Evolutionary conservation across 2,113 vertebrate species (phyloP), one percentile per base, ranked within the genome.

Genomic region (Anser cygnoides): DNA sequence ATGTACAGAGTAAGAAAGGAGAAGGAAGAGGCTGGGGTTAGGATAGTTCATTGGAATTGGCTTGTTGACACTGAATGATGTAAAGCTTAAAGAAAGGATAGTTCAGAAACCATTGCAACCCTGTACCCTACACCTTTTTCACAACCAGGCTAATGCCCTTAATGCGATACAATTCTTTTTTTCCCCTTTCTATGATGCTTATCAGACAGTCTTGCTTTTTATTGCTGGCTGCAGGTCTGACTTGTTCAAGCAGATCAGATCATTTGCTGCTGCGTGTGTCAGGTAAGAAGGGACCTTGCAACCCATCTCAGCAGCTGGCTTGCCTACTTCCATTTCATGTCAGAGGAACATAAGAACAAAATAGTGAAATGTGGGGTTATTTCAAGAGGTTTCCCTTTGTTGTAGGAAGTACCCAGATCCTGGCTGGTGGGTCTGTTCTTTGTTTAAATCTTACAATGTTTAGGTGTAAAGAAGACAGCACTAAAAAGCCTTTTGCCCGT

Each of bases 201-300:
- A 21, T 49, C 58, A 75, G 46, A 43, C 13, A 43, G 26, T 11
- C 61, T 72, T 54, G 29, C 4, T 79, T 87, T 70, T 66, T 50
- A 1, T 23, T n/a, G 37, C 15, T n/a, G 50, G 19, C 33, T 72
- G 26, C 52, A 82, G 18, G 10, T n/a, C 44, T 66, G 62, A 75
- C 23, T n/a, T 75, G 31, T 49, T 75, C 0, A 0, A 37, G 37
- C n/a, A 79, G 31, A 63, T 10, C 9, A 28, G 13, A 4, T 73
- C 3, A 23, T 67, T 59, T 83, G 17, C 37, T 74, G 12, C 26
- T 17, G 15, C 22, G 37, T 55, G 28, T 4, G 4, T 39, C 65
- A 62, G n/a, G 26, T 25, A 25, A 84, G 59, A 4, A 78, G 25
- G 6, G 25, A 80, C 31, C 18, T 83, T 25, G 41, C 33, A 57